Percentiles rank a stretch among this genome's conserved stretches.
phyloP scores from a whole-genome alignment of 1,140 invertebrate genomes.

The Lethocerus indicus region DNA sequence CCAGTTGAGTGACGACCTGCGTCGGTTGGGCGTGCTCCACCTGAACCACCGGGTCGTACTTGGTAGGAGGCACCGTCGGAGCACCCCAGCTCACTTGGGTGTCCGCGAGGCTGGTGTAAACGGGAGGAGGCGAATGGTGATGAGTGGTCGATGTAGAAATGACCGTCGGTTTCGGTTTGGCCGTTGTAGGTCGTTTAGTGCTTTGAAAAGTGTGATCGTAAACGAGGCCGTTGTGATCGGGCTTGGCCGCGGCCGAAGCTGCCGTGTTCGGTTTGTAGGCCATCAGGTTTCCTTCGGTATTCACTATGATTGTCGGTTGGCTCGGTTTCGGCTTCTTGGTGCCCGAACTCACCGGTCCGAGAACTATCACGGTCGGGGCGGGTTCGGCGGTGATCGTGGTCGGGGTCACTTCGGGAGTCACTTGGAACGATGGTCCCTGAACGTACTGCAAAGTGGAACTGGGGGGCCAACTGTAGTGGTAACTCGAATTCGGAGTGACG shows the following conservation, averaged over 20 bases:
- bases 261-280: slow-evolving; percentile 10
- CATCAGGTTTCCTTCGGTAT: slow-evolving; percentile 9
- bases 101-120: no score
- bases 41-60: no score
- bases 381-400: slow-evolving; percentile 26
- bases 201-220: no score
- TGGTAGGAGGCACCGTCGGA: no score
- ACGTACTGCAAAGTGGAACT: slow-evolving; percentile 21
- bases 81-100: no score
- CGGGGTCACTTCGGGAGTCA: slow-evolving; percentile 17
- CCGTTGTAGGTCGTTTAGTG: no score
- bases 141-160: slow-evolving; percentile 7
- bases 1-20: slow-evolving; percentile 9
- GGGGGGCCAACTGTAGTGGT: no score
- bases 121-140: not conserved
- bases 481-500: no score
- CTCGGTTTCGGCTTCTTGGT: slow-evolving; percentile 19
- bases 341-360: slow-evolving; percentile 32
- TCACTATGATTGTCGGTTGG: slow-evolving; percentile 10
- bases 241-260: slow-evolving; percentile 2
- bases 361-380: slow-evolving; percentile 52
- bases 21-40: no score
- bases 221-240: no score
- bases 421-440: slow-evolving; percentile 20
- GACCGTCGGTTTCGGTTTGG: slow-evolving; percentile 13